Evolutionary conservation across 2,888 invertebrate species (phyloP), one percentile per base, ranked within the genome.

Genomic region (Slavum lentiscoides): DNA sequence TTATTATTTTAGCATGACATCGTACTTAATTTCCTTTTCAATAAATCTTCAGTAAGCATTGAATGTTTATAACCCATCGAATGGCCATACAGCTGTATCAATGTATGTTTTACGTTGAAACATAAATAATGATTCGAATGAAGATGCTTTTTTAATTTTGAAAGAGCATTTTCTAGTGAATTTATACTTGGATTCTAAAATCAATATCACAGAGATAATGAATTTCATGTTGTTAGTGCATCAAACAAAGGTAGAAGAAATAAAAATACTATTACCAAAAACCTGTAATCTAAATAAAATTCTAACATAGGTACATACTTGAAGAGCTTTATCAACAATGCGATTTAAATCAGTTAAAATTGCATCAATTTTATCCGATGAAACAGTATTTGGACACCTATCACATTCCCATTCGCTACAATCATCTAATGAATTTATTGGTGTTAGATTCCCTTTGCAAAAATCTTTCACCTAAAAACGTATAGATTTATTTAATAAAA

Each of bases 91-190:
- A 95, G 86, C 85, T 95, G 95, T 74, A 95, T 88, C 53, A 95
- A 87, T 0, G 94, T 92, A 86, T 95, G 95, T 84, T 93, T 93
- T 13, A 94, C 89, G 0, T 93, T 91, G 85, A 93, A 94, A 83
- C 93, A 89, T 84, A 94, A 93, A 86, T 94, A 95, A 87, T 95
- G 95, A 85, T 94, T 91, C 0, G 92, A 92, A 87, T 95, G 95
- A 81, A 95, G 87, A 84, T 95, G 92, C 83, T 90, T 91, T 2
- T 91, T 89, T 74, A 94, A 87, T 84, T 93, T 92, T 70, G 90
- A 89, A 13, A 93, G 85, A 5, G 94, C 86, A 81, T 89, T 88
- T 84, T 93, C 91, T 82, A 93, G 83, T 89, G 83, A 82, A 13
- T 70, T 82, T 11, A 84, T 83, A 58, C 83, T 81, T 23, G 84